Evolutionary conservation across 2,113 vertebrate species (phyloP).

Genomic region (Cygnus buccinator): DNA sequence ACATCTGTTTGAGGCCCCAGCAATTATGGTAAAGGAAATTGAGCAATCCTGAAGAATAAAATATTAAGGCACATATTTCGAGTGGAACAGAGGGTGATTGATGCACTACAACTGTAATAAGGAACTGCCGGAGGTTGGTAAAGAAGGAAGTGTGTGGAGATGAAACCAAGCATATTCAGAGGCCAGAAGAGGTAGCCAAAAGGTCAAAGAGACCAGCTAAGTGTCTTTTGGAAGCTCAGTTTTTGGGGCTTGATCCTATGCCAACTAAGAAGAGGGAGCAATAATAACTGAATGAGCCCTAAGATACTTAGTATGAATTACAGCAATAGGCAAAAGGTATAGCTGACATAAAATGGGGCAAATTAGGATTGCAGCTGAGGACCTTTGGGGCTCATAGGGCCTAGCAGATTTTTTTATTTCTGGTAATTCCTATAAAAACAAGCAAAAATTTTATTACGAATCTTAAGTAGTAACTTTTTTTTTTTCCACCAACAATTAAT

Average conservation of each 20-base stretch:
- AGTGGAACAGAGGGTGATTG: not conserved
- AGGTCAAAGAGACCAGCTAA: not conserved
- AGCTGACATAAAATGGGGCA: not conserved
- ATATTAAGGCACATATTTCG: not conserved
- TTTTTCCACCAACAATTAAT: conserved; percentile 69
- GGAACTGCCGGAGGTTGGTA: not conserved
- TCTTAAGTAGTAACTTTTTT: conserved; percentile 65
- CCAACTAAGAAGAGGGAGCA: not conserved
- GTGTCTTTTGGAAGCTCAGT: not conserved
- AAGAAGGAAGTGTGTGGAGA: not conserved
- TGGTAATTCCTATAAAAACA: conserved; percentile 47
- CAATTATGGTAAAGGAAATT: not conserved
- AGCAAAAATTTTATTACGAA: conserved; percentile 70
- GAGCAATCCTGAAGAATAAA: not conserved
- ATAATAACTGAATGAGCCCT: not conserved
- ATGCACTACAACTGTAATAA: not conserved
- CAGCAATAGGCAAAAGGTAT: not conserved
- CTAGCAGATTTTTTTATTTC: conserved; percentile 15
- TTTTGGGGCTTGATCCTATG: not conserved
- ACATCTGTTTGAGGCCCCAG: not conserved
- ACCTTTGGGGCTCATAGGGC: not conserved
- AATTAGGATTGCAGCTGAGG: not conserved
- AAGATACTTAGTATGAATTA: not conserved
- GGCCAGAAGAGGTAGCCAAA: not conserved
- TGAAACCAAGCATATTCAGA: not conserved